Base-by-base conservation (phyloP, 2,888 invertebrate genomes). In the Sicus ferrugineus region DNA sequence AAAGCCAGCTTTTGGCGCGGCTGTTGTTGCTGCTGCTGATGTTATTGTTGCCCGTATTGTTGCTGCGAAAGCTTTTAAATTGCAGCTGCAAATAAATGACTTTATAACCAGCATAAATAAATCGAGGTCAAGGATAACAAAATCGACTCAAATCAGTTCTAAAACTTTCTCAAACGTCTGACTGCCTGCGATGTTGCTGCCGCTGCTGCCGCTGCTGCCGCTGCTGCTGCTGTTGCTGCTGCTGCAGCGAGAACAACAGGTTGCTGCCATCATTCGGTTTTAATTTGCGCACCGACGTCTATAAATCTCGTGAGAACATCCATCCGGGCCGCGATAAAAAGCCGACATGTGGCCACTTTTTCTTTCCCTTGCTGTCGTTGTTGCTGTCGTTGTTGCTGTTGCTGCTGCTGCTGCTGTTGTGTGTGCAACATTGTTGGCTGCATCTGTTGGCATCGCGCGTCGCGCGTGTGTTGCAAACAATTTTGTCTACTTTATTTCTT, bases 61-160 rank as follows among this genome's bases (percentile, higher is more conserved):
- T 14, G 34, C 34, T 34, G 1, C 34, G n/a, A 3, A 14, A 2
- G 42, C 9, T 42, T 42, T 42, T n/a, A 42, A 42, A 42, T 2
- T 16, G 34, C 14, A 9, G 34, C 63, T 50, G 34, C n/a, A 52
- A 52, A 52, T 28, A 26, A 31, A 31, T n/a, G 19, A 42, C 7
- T 19, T 1, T 23, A 19, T 21, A 7, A 9, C 23, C n/a, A 21
- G 23, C 11, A 4, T 4, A 52, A 52, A 14, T 52, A 66, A 65
- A 67, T 69, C 71, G 77, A 74, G 79, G 80, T 79, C 79, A 79
- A 79, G 79, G 79, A 79, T 80, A 79, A 34, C 26, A 62, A 54
- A 54, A 42, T 21, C 61, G 46, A 30, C 11, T 6, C 7, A 23
- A 52, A 52, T 52, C 38, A 42, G 42, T 16, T 2, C 4, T 19